Evolutionary conservation across 2,888 invertebrate genomes (phyloP).

Genomic region (Coelopa pilipes): DNA sequence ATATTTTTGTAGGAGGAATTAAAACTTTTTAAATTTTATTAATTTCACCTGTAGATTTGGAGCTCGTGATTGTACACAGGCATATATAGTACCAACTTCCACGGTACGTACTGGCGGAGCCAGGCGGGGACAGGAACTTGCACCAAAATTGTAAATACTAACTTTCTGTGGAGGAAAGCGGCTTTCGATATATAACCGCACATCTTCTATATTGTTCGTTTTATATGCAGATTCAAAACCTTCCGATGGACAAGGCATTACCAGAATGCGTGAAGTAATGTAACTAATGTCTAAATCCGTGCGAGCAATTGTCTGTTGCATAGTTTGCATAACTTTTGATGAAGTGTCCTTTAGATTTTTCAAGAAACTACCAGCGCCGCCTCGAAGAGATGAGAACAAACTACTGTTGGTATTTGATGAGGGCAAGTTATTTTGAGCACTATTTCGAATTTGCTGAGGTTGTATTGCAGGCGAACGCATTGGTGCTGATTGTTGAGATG

Average conservation of each 20-base stretch:
- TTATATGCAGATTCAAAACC: conserved; percentile 93
- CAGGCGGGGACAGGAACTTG: conserved; percentile 61
- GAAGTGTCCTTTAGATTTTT: conserved; percentile 96
- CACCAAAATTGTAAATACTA: conserved; percentile 85
- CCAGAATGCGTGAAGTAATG: conserved; percentile 88
- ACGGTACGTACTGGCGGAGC: conserved; percentile 73
- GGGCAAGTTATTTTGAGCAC: conserved; percentile 41
- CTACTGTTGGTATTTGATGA: conserved; percentile 67
- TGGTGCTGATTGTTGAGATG: conserved; percentile 41
- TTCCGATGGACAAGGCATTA: conserved; percentile 96
- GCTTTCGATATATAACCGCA: conserved; percentile 81
- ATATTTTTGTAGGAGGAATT: too few relatives aligned
- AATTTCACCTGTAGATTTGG: conserved; percentile 75
- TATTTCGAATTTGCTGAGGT: conserved; percentile 38
- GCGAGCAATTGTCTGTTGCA: conserved; percentile 89
- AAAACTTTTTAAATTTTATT: background rate
- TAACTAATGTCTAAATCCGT: conserved; percentile 92
- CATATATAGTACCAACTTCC: conserved; percentile 75
- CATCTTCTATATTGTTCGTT: conserved; percentile 93
- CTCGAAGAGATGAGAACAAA: conserved; percentile 86
- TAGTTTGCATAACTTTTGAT: conserved; percentile 95
- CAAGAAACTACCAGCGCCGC: conserved; percentile 91
- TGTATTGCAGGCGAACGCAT: conserved; percentile 40
- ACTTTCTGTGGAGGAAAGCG: conserved; percentile 79
- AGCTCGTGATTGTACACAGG: conserved; percentile 75